phyloP scores from a whole-genome alignment of 64 coral and sea anemone species.

The Orbicella faveolata region DNA sequence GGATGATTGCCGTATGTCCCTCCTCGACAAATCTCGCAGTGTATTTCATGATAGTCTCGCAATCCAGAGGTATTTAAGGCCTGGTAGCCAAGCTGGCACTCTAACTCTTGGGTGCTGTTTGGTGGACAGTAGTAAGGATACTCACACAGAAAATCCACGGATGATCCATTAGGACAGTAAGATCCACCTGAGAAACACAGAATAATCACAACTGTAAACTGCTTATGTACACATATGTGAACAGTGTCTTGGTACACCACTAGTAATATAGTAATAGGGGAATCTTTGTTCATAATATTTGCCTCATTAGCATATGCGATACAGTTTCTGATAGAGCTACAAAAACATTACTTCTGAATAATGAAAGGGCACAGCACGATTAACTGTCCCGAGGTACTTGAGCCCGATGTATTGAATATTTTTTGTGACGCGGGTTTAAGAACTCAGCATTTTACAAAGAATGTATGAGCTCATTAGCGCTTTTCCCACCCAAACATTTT shows the following conservation, averaged over 20 bases:
- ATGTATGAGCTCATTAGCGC: too few relatives aligned
- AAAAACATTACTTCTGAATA: too few relatives aligned
- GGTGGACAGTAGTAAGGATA: constrained; percentile 92
- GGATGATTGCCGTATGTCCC: constrained; percentile 84
- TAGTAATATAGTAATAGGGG: background rate
- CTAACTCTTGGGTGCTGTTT: constrained; percentile 4
- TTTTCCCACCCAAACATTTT: too few relatives aligned
- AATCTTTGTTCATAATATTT: background rate
- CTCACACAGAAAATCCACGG: constrained; percentile 18
- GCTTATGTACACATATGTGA: background rate
- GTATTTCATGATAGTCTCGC: constrained; percentile 29
- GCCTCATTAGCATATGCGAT: background rate
- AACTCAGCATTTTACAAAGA: too few relatives aligned
- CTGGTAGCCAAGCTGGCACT: constrained; percentile 76
- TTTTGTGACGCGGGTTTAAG: too few relatives aligned
- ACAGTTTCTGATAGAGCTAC: too few relatives aligned
- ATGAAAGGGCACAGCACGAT: too few relatives aligned
- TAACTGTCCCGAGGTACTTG: too few relatives aligned
- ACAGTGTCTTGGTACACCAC: background rate
- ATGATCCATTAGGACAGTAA: constrained; percentile 78
- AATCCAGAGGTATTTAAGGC: constrained; percentile 32
- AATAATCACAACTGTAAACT: background rate
- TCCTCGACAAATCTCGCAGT: constrained; percentile 61
- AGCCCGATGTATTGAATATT: too few relatives aligned
- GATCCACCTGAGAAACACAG: constrained; percentile 70